Conservation (phyloP, 2,113 vertebrate genomes). For the Hydrolagus affinis region DNA sequence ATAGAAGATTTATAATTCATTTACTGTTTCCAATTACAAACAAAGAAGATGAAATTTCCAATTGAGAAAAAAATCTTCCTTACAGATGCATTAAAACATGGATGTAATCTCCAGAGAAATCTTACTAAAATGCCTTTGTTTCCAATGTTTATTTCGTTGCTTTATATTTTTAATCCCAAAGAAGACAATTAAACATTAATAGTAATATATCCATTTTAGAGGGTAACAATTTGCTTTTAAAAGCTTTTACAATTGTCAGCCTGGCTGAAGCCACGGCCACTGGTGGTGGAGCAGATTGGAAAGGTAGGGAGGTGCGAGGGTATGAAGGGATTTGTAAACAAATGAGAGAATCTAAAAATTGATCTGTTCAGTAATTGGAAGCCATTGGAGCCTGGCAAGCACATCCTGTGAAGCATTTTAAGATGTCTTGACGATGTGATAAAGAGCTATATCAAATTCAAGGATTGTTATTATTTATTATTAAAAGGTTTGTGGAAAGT, state of each 20-base stretch:
- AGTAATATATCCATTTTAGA: not conserved
- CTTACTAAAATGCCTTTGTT: slow-evolving; percentile 13
- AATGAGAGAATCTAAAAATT: not conserved
- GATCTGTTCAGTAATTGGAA: no score
- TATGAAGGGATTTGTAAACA: not conserved
- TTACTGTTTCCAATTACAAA: slow-evolving; percentile 19
- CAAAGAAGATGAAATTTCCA: slow-evolving; percentile 20
- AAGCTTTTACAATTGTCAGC: no score
- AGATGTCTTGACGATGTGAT: no score
- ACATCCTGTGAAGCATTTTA: no score
- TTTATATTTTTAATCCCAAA: slow-evolving; percentile 7
- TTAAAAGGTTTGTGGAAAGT: no score
- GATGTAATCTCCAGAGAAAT: slow-evolving; percentile 11
- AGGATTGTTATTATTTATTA: no score
- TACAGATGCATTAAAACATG: not conserved
- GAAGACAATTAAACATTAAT: slow-evolving; percentile 14
- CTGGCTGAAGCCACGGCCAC: no score
- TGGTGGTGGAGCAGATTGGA: no score
- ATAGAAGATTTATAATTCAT: slow-evolving; percentile 13
- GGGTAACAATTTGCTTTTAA: no score
- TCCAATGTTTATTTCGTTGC: not conserved
- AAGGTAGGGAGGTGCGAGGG: no score
- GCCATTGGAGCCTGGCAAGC: no score
- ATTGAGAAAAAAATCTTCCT: slow-evolving; percentile 4
- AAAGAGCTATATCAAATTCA: no score